Evolutionary conservation across 2,888 invertebrate genomes (phyloP).

Genomic region (Noctua janthe): DNA sequence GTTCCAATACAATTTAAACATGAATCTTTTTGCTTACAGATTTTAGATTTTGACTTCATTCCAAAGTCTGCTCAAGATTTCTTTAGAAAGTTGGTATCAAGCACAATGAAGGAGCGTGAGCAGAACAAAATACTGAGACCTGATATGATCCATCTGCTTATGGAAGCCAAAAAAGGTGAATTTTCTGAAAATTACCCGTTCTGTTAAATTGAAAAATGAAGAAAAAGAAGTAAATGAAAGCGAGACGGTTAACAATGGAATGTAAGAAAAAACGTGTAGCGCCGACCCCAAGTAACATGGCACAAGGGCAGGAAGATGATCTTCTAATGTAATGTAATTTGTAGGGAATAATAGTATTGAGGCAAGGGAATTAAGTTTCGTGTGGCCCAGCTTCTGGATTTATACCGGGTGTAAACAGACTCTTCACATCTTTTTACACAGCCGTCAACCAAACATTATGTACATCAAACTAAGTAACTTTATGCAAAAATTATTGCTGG

Average conservation of each 20-base stretch:
- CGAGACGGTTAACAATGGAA: background rate
- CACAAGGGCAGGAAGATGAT: background rate
- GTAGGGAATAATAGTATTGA: too few relatives aligned
- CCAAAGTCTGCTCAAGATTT: slow-evolving; percentile 1
- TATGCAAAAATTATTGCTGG: too few relatives aligned
- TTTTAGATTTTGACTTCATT: slow-evolving; percentile 3
- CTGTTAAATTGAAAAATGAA: background rate
- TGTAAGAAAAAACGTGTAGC: background rate
- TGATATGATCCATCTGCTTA: slow-evolving; percentile 22
- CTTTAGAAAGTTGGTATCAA: background rate
- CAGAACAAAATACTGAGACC: background rate
- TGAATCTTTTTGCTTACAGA: background rate
- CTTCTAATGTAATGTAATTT: too few relatives aligned
- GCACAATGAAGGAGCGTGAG: slow-evolving; percentile 5
- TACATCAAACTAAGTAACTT: too few relatives aligned
- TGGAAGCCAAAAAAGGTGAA: slow-evolving; percentile 10
- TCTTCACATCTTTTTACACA: too few relatives aligned
- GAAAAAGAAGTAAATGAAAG: background rate
- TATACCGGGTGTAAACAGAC: too few relatives aligned
- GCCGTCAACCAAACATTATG: too few relatives aligned
- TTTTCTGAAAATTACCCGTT: background rate
- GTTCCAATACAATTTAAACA: background rate
- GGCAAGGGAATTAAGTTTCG: too few relatives aligned
- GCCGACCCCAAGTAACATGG: background rate
- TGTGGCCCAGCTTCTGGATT: too few relatives aligned